Evolutionary conservation across 2,888 invertebrate species (phyloP).

Genomic region (Xestia sexstrigata): DNA sequence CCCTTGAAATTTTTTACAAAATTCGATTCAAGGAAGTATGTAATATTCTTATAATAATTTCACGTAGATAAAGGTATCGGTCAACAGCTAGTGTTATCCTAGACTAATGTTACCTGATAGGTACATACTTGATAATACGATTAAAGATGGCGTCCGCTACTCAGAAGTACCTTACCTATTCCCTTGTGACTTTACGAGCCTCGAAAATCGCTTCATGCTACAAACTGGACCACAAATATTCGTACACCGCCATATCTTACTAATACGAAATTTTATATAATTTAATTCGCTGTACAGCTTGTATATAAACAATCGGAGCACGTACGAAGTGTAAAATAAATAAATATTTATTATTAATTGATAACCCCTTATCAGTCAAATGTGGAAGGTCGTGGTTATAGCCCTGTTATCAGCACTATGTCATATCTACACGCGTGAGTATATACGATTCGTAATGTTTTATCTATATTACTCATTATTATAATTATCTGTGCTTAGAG

Average conservation of each 20-base stretch:
- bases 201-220: slow-evolving; percentile 26
- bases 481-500: neutral
- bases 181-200: too few species aligned
- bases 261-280: slow-evolving; percentile 44
- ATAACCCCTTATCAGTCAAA: slow-evolving; percentile 61
- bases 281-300: slow-evolving; percentile 50
- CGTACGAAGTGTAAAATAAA: slow-evolving; percentile 46
- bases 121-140: too few species aligned
- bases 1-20: too few species aligned
- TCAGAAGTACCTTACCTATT: neutral
- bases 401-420: slow-evolving; percentile 56
- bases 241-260: neutral
- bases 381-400: slow-evolving; percentile 67
- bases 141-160: neutral
- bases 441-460: slow-evolving; percentile 40
- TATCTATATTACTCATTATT: slow-evolving; percentile 26
- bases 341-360: slow-evolving; percentile 40
- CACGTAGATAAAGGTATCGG: too few species aligned
- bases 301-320: slow-evolving; percentile 60
- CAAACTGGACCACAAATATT: slow-evolving; percentile 34
- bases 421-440: slow-evolving; percentile 66
- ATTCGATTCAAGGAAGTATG: too few species aligned
- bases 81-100: neutral
- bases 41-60: too few species aligned
- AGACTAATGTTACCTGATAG: neutral